Base-by-base conservation (phyloP, 2,113 vertebrate species). In the Barnardius zonarius region DNA sequence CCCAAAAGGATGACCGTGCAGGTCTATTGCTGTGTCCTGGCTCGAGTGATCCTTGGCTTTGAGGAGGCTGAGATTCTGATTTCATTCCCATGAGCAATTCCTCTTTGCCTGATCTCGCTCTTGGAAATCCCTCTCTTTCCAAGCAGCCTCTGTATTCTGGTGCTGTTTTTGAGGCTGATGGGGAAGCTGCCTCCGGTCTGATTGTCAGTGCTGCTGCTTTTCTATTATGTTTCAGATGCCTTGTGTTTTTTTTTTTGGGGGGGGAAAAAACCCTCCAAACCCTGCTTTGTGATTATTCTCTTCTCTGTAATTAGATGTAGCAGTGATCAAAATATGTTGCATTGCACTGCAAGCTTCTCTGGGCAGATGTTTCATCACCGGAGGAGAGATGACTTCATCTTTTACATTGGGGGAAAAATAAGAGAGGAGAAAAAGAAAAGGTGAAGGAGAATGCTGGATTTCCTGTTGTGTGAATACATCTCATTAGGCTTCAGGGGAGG, bases 351-450 rank as follows among this genome's bases (percentile, higher is more conserved):
- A 90, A 93, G 86, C 85, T 86, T 95, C 90, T 96, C 67, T 85
- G 93, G 95, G 89, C 95, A 96, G 93, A 93, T 95, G 90, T 96
- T 96, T 93, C 92, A 94, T 92, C 93, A 96, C 94, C 24, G 20
- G 88, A 93, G 95, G 88, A 88, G 88, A 92, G 93, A 92, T 93
- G 92, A 96, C 90, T 92, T 96, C 93, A 90, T 95, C 83, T 83
- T 95, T 92, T 93, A 93, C 89, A 92, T 89, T 93, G 49, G 74
- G 93, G 89, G 94, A 72, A 91, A 96, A 96, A 89, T 90, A 96
- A 70, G 92, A 69, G 75, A 67, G 54, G 59, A 73, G 85, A 74
- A 78, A 67, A 93, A 46, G 57, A 48, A 81, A 57, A 73, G 33
- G 93, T 28, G 3, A 87, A 92, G 79, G 88, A 73, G 89, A 90